Evolutionary conservation across 1,140 invertebrate species (phyloP), one percentile per base, ranked within the genome.

Genomic region (Cecropterus lyciades): DNA sequence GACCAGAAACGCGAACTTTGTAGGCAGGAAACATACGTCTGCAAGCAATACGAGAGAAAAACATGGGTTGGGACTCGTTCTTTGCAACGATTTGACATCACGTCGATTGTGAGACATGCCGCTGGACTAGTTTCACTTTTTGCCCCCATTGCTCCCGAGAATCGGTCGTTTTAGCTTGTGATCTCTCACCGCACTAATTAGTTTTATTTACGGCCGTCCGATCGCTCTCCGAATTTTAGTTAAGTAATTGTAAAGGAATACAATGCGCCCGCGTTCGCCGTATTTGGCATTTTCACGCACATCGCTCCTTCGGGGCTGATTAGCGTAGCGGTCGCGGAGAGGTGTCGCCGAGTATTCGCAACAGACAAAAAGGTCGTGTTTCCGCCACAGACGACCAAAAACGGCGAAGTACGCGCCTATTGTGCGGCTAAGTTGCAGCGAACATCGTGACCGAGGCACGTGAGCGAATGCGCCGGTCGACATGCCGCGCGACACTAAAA

Each of bases 1-100:
- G 95, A 86, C 97, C 97, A 92, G 96, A 96, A 82, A 97, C 96
- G 93, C 96, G 95, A 92, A 97, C 96, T 95, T 97, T 97, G 95
- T 96, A 97, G 93, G 96, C 96, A 93, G 96, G 96, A 94, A 97
- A 97, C 96, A 97, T 97, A 94, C 96, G 96, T 94, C 96, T 97
- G 95, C 88, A 94, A 94, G 87, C 91, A 94, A 93, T 90, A 93
- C 82, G 91, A 91, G 90, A 92, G 86, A 92, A 92, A 91, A 91
- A 90, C 85, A 89, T 88, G 85, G 85, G 75, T 88, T 87, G 94
- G 92, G 94, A 94, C 94, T 95, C 93, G 90, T 94, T 94, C 84
- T 89, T 84, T 84, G 87, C 85, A 84, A 84, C 80, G 82, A 87
- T 86, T 86, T 84, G 87, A 90, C 87, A 84, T 87, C 80, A 80